phyloP scores from a whole-genome alignment of 2,797 vertebrate species.

The Notamacropus eugenii region DNA sequence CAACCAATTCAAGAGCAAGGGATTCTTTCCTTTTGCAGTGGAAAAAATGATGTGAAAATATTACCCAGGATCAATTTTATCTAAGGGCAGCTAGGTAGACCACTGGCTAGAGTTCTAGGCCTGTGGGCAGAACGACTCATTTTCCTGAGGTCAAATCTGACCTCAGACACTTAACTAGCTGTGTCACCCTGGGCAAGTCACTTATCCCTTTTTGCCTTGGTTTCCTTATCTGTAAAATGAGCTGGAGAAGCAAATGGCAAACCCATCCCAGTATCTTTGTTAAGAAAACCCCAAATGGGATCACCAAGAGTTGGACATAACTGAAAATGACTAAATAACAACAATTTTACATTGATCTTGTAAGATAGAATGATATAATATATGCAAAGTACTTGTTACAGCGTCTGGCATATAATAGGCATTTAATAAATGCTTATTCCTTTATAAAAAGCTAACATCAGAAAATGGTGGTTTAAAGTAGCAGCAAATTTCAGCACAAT shows the following conservation, averaged over 20 bases:
- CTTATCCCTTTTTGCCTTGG: neutral
- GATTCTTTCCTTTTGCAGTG: neutral
- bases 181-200: neutral
- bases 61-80: neutral
- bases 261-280: neutral
- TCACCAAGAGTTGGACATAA: neutral
- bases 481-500: neutral
- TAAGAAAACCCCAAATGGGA: neutral
- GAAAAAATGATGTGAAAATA: neutral
- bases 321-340: neutral
- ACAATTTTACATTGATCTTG: neutral
- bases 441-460: neutral
- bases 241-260: neutral
- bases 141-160: neutral
- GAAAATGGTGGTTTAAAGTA: neutral
- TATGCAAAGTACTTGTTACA: neutral
- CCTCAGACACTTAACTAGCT: neutral
- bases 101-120: too few species aligned
- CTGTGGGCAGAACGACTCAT: neutral
- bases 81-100: too few species aligned
- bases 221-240: neutral
- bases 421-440: neutral
- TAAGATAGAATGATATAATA: neutral
- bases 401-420: neutral
- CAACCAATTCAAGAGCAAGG: neutral